These are phyloP conservation scores for Ianthella basta DNA, from an alignment of 37 sponge, comb jelly and placozoan species.

Conservation along the genomic window DNA sequence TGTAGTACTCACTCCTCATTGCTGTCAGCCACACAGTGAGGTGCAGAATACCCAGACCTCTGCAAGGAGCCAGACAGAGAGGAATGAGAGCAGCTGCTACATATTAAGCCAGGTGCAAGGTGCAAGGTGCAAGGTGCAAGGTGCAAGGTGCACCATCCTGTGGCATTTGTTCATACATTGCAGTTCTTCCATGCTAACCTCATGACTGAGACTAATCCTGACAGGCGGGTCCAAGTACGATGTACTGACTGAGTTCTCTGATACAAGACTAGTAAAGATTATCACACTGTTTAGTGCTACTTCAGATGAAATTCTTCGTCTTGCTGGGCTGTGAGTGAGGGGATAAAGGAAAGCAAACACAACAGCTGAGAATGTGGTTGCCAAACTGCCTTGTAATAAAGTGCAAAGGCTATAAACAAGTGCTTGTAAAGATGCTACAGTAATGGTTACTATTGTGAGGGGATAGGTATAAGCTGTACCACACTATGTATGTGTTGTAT, in stretches of 20 bases:
- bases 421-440: no score
- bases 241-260: conserved; percentile 27
- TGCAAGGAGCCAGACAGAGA: neutral
- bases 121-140: no score
- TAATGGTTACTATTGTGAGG: no score
- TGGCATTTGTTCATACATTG: neutral
- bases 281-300: conserved; percentile 56
- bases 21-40: conserved; percentile 26
- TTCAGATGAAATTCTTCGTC: no score
- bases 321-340: no score
- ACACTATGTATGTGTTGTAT: no score
- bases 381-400: no score
- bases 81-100: neutral
- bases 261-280: conserved; percentile 27
- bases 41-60: neutral
- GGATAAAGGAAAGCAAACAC: no score
- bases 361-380: no score
- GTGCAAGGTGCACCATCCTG: no score
- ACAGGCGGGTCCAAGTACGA: conserved; percentile 42
- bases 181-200: conserved; percentile 10
- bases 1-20: neutral
- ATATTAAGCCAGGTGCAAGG: neutral
- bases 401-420: no score
- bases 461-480: no score
- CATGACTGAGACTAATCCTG: conserved; percentile 52